Conservation (phyloP, 2,113 vertebrate genomes). For the Pristiophorus japonicus region DNA sequence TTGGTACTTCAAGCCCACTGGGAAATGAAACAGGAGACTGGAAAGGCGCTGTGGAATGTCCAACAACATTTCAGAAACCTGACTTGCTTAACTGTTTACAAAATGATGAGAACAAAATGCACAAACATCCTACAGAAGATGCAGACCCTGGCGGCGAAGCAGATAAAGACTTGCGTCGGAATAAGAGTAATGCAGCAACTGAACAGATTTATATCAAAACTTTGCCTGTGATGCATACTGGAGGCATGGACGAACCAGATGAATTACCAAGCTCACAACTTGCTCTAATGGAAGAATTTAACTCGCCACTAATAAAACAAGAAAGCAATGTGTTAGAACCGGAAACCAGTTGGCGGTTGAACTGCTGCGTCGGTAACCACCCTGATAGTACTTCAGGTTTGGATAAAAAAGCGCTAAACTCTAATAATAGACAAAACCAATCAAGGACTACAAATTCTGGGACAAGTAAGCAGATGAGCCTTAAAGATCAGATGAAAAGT, state of each 20-base stretch:
- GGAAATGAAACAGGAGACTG: neutral
- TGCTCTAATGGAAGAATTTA: conserved; percentile 49
- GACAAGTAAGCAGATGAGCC: conserved; percentile 56
- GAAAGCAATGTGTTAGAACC: neutral
- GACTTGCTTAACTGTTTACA: neutral
- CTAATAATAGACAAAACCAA: conserved; percentile 12
- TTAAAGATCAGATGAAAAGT: conserved; percentile 77
- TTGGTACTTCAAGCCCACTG: neutral
- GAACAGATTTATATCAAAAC: neutral
- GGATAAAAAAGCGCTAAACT: conserved; percentile 2
- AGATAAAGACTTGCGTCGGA: neutral
- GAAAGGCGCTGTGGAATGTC: neutral
- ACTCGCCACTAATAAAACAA: conserved; percentile 38
- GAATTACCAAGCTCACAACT: conserved; percentile 69
- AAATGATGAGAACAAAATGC: neutral
- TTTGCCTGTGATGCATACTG: neutral
- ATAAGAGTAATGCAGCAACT: neutral
- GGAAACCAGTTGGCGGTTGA: neutral
- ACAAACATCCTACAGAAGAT: neutral
- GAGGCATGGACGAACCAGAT: conserved; percentile 36
- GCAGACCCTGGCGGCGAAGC: neutral
- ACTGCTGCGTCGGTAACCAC: neutral
- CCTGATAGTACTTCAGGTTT: conserved; percentile 29
- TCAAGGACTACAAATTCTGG: conserved; percentile 34
- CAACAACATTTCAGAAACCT: neutral